phyloP scores from a whole-genome alignment of 2,797 vertebrate species.

The Graptemys geographica region DNA sequence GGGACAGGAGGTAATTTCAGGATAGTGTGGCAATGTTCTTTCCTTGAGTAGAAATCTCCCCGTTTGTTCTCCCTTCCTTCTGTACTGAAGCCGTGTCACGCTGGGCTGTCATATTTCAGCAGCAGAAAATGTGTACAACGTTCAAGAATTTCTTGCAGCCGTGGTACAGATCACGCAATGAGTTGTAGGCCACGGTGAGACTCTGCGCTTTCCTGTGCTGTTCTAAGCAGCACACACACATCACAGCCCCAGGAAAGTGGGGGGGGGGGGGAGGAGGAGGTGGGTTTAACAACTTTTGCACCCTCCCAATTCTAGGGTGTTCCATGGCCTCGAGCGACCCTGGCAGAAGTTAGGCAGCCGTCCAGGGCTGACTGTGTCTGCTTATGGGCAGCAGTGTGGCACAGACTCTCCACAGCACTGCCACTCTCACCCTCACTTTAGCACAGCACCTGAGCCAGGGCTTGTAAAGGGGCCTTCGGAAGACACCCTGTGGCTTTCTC shows the following conservation, averaged over 20 bases:
- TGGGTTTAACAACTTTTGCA: fast-evolving
- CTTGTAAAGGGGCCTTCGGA: neutral
- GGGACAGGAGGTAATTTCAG: slow-evolving; percentile 62
- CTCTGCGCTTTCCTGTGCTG: neutral
- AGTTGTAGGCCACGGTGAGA: neutral
- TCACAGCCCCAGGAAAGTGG: neutral
- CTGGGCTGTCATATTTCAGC: fast-evolving
- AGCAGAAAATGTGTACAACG: fast-evolving
- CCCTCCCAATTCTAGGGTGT: neutral
- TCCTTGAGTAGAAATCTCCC: neutral
- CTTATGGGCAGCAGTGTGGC: neutral
- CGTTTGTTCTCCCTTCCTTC: neutral
- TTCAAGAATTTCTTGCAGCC: neutral
- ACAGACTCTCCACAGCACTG: neutral
- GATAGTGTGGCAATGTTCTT: slow-evolving; percentile 8
- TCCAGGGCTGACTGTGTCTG: neutral
- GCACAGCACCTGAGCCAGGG: fast-evolving
- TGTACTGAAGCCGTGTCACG: neutral
- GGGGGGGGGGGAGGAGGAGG: neutral
- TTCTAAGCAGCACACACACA: neutral
- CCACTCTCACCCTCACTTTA: fast-evolving
- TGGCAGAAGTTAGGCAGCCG: neutral
- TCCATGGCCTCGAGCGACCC: fast-evolving
- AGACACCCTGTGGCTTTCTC: too few species aligned
- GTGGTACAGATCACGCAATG: neutral